Evolutionary conservation across 2,113 vertebrate species (phyloP).

Genomic region (Catharus fuscescens): DNA sequence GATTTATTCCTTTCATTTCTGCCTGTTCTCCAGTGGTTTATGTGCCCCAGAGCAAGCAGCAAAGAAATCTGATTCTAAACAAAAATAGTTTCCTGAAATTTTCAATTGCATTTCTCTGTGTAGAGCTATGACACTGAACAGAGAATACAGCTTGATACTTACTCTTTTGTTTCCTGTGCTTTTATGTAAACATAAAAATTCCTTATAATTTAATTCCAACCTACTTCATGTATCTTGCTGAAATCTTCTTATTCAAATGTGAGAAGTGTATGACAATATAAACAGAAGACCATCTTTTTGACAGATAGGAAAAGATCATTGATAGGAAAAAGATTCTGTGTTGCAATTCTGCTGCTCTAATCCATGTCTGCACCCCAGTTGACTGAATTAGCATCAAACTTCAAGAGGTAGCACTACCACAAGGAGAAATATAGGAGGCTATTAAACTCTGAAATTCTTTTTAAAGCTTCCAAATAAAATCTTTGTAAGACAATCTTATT

Average conservation of each 20-base stretch:
- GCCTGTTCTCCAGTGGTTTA: not conserved
- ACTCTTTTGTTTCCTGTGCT: not conserved
- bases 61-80: not conserved
- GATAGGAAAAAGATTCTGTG: not conserved
- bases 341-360: not conserved
- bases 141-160: not conserved
- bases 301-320: not conserved
- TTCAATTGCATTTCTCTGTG: not conserved
- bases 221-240: not conserved
- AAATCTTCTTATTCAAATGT: not conserved
- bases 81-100: not conserved
- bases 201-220: not conserved
- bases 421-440: not conserved
- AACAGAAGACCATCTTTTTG: not conserved
- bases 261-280: not conserved
- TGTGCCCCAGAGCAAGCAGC: not conserved
- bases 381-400: not conserved
- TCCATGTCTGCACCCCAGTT: not conserved
- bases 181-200: not conserved
- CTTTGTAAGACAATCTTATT: not conserved
- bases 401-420: not conserved
- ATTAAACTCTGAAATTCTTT: not conserved
- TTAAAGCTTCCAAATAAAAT: not conserved
- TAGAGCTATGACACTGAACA: not conserved
- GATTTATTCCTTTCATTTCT: not conserved